Conservation (phyloP, 2,888 invertebrate species). For the Noctua pronuba region DNA sequence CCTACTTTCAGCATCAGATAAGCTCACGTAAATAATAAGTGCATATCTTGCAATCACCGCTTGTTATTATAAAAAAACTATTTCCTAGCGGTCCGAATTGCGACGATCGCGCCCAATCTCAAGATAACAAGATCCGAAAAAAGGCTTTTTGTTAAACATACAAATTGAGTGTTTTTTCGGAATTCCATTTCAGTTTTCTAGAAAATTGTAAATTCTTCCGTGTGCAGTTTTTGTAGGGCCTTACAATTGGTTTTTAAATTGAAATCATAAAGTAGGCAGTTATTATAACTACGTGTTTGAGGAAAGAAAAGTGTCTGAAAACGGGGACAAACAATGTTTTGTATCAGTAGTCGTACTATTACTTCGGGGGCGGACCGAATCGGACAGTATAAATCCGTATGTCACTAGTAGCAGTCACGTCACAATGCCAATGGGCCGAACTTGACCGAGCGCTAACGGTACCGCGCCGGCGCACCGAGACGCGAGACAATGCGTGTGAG, state of each 20-base stretch:
- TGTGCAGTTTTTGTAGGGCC: slow-evolving; percentile 32
- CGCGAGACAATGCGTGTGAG: slow-evolving; percentile 88
- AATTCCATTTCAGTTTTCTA: slow-evolving; percentile 37
- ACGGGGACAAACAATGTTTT: slow-evolving; percentile 22
- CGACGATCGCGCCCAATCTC: slow-evolving; percentile 50
- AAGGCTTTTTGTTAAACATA: slow-evolving; percentile 48
- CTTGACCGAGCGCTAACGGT: slow-evolving; percentile 89
- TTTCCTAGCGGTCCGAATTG: slow-evolving; percentile 61
- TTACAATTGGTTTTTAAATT: slow-evolving; percentile 21
- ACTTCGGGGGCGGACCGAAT: slow-evolving; percentile 60
- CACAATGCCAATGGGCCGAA: slow-evolving; percentile 87
- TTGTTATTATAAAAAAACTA: slow-evolving; percentile 66
- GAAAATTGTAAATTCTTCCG: slow-evolving; percentile 34
- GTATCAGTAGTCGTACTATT: slow-evolving; percentile 36
- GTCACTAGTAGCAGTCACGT: slow-evolving; percentile 83
- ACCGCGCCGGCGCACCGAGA: slow-evolving; percentile 75
- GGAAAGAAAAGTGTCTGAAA: slow-evolving; percentile 28
- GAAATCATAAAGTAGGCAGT: slow-evolving; percentile 29
- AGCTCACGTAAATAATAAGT: slow-evolving; percentile 74
- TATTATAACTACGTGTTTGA: slow-evolving; percentile 18
- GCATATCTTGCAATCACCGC: slow-evolving; percentile 70
- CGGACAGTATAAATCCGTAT: slow-evolving; percentile 75
- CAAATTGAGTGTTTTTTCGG: slow-evolving; percentile 41
- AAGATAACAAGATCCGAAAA: slow-evolving; percentile 52
- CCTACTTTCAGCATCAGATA: slow-evolving; percentile 74